These are phyloP conservation scores for Sciaenops ocellatus DNA, from an alignment of 2,797 vertebrate species.

Conservation along the genomic window DNA sequence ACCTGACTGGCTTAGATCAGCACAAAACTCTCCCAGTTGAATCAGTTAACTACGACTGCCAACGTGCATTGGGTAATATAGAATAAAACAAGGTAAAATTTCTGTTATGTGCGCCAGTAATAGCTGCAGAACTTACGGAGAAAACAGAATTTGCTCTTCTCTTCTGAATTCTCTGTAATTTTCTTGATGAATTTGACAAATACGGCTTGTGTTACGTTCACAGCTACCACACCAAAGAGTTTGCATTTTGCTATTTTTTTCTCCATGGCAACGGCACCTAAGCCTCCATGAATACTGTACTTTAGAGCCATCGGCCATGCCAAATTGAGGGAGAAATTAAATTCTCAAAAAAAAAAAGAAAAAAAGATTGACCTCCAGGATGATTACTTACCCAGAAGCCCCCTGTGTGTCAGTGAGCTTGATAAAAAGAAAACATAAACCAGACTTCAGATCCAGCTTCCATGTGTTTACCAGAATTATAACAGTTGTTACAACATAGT, in stretches of 20 bases:
- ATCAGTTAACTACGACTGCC: too few relatives aligned
- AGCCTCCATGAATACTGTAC: background rate
- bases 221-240: background rate
- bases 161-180: background rate
- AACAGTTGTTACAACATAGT: constrained; percentile 3
- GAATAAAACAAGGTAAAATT: background rate
- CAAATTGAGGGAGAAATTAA: too few relatives aligned
- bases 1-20: too few relatives aligned
- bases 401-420: background rate
- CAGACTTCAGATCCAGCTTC: background rate
- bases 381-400: background rate
- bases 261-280: background rate
- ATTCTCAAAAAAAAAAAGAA: background rate
- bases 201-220: background rate
- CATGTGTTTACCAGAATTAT: constrained; percentile 7
- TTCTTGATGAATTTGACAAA: background rate
- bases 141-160: background rate
- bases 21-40: too few relatives aligned
- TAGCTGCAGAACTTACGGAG: background rate
- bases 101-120: background rate
- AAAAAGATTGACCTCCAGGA: background rate
- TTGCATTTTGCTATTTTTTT: background rate
- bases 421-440: too few relatives aligned
- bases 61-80: background rate
- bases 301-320: background rate